Evolutionary conservation across 2,888 invertebrate genomes (phyloP).

Genomic region (Sarcophaga subvicina): DNA sequence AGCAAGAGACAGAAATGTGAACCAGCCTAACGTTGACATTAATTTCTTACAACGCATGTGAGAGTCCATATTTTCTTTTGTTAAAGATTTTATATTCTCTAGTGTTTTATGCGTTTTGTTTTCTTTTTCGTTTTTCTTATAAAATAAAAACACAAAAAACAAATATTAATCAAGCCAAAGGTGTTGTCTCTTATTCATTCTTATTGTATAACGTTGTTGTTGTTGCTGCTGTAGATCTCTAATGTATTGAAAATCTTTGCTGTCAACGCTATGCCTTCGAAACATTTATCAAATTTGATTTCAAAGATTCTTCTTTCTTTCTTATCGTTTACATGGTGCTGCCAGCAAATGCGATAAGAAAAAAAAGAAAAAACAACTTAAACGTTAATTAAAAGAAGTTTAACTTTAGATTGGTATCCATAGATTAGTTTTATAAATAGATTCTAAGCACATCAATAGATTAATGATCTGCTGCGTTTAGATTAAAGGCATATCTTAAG

Average conservation of each 20-base stretch:
- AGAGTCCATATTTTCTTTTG: slow-evolving; percentile 70
- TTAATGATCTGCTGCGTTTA: no score
- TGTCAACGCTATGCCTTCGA: slow-evolving; percentile 67
- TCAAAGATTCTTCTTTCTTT: slow-evolving; percentile 11
- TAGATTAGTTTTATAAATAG: no score
- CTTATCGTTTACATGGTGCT: no score
- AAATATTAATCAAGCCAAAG: slow-evolving; percentile 49
- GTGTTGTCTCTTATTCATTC: slow-evolving; percentile 44
- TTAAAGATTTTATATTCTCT: slow-evolving; percentile 57
- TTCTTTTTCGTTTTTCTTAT: not conserved
- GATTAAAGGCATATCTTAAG: no score
- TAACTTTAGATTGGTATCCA: no score
- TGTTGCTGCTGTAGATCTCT: slow-evolving; percentile 38
- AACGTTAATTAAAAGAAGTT: no score
- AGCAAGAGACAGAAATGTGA: slow-evolving; percentile 34
- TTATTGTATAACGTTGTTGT: slow-evolving; percentile 26
- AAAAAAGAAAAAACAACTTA: no score
- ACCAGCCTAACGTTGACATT: slow-evolving; percentile 74
- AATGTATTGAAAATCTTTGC: slow-evolving; percentile 59
- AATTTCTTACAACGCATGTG: slow-evolving; percentile 74
- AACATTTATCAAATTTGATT: slow-evolving; percentile 59
- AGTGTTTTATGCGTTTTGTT: slow-evolving; percentile 31
- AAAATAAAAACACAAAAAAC: slow-evolving; percentile 4
- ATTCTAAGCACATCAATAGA: no score
- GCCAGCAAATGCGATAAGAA: no score